phyloP scores from a whole-genome alignment of 2,113 vertebrate genomes.

The Athene noctua region DNA sequence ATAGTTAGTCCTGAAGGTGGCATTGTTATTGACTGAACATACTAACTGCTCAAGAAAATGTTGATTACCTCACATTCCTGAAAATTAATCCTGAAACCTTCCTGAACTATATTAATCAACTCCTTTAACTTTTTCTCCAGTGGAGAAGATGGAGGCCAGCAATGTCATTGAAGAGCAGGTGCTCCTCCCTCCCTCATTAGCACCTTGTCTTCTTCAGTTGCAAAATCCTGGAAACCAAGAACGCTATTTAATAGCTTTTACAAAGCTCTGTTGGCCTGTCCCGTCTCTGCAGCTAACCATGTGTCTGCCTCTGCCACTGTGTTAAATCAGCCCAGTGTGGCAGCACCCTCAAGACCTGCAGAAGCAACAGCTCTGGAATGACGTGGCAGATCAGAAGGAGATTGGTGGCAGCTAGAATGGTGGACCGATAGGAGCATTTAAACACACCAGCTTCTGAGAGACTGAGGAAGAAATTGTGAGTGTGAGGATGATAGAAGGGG shows the following conservation, averaged over 20 bases:
- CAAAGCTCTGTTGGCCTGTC: neutral
- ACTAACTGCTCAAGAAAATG: slow-evolving; percentile 55
- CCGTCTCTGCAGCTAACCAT: neutral
- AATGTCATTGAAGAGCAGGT: slow-evolving; percentile 28
- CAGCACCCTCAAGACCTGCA: neutral
- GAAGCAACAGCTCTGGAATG: neutral
- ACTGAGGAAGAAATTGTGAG: neutral
- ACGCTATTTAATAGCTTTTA: neutral
- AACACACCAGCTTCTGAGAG: neutral
- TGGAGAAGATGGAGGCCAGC: slow-evolving; percentile 26
- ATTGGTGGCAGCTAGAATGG: neutral
- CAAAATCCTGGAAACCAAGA: neutral
- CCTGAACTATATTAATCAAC: slow-evolving; percentile 57
- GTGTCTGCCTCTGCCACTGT: neutral
- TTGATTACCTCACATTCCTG: slow-evolving; percentile 64
- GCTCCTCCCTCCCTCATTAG: slow-evolving; percentile 47
- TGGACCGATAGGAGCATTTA: neutral
- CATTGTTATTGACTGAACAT: slow-evolving; percentile 56
- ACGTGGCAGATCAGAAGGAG: neutral
- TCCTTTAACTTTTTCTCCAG: slow-evolving; percentile 41
- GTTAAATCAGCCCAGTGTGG: slow-evolving; percentile 18
- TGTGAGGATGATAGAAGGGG: neutral
- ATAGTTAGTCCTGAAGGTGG: slow-evolving; percentile 41
- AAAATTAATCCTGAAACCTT: slow-evolving; percentile 66
- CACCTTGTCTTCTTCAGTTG: slow-evolving; percentile 13